Evolutionary conservation across 2,888 invertebrate species (phyloP).

Genomic region (Alcis repandata): DNA sequence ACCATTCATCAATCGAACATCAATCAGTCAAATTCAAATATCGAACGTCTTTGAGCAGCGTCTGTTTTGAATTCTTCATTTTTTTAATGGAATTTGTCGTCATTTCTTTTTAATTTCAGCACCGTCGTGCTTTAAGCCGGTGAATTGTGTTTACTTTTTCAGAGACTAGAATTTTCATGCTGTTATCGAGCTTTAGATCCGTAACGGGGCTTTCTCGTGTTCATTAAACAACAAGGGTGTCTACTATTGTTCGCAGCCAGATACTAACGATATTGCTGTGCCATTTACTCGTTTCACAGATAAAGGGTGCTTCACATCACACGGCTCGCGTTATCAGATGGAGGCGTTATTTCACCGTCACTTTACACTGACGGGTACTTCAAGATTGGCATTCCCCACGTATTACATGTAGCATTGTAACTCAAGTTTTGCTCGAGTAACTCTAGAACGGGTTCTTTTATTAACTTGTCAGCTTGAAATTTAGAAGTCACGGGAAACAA

Average conservation of each 20-base stretch:
- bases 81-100: constrained; percentile 34
- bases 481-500: constrained; percentile 44
- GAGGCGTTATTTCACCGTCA: constrained; percentile 60
- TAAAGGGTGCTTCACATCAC: constrained; percentile 67
- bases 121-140: constrained; percentile 32
- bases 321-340: constrained; percentile 60
- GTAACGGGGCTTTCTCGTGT: constrained; percentile 61
- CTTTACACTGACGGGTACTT: constrained; percentile 45
- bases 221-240: constrained; percentile 67
- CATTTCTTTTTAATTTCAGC: constrained; percentile 29
- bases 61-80: constrained; percentile 17
- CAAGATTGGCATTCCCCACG: constrained; percentile 35
- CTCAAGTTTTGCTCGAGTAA: constrained; percentile 41
- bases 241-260: constrained; percentile 69
- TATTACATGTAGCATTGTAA: constrained; percentile 32
- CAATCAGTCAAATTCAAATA: constrained; percentile 26
- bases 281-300: constrained; percentile 69
- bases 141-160: constrained; percentile 45
- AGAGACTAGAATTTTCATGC: constrained; percentile 44
- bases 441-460: constrained; percentile 38
- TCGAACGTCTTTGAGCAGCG: constrained; percentile 22
- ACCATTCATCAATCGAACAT: constrained; percentile 10
- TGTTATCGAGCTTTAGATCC: constrained; percentile 45
- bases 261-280: constrained; percentile 72
- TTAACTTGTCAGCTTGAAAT: constrained; percentile 41